phyloP scores from a whole-genome alignment of 1,140 invertebrate genomes.

The Brachionus koreanus region DNA sequence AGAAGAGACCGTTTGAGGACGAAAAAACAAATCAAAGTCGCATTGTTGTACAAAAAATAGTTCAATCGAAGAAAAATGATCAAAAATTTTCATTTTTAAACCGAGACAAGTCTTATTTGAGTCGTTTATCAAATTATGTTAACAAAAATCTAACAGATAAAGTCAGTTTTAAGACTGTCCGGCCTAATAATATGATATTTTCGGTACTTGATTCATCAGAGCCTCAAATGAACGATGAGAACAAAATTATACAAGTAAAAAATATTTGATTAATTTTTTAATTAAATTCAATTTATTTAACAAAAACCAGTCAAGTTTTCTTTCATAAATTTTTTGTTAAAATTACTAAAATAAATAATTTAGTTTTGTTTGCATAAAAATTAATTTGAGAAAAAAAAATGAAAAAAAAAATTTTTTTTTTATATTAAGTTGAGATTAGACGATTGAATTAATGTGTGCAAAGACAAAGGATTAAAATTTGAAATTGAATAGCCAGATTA shows the following conservation, averaged over 20 bases:
- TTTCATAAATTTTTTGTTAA: too few species aligned
- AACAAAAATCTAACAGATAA: constrained; percentile 34
- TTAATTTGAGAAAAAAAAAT: too few species aligned
- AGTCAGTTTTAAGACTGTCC: constrained; percentile 8
- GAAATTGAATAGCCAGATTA: too few species aligned
- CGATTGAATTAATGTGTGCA: too few species aligned
- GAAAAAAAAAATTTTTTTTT: too few species aligned
- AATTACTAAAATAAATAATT: not conserved
- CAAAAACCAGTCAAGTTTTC: too few species aligned
- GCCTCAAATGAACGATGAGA: not conserved
- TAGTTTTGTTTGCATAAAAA: too few species aligned
- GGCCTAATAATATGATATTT: constrained; percentile 20
- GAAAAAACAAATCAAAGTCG: constrained; percentile 7
- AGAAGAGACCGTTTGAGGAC: not conserved
- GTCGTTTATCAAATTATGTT: constrained; percentile 21
- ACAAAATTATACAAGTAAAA: not conserved
- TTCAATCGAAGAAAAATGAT: not conserved
- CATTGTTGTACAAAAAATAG: not conserved
- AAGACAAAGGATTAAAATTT: too few species aligned
- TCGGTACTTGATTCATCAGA: not conserved
- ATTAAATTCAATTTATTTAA: too few species aligned
- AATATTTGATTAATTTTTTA: too few species aligned
- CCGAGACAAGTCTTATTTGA: constrained; percentile 16
- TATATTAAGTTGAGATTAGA: too few species aligned
- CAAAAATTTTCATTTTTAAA: constrained; percentile 38